These are phyloP conservation scores for Rhimphoctona megacephalus DNA, from an alignment of 2,888 invertebrate genomes.

Conservation along the genomic window DNA sequence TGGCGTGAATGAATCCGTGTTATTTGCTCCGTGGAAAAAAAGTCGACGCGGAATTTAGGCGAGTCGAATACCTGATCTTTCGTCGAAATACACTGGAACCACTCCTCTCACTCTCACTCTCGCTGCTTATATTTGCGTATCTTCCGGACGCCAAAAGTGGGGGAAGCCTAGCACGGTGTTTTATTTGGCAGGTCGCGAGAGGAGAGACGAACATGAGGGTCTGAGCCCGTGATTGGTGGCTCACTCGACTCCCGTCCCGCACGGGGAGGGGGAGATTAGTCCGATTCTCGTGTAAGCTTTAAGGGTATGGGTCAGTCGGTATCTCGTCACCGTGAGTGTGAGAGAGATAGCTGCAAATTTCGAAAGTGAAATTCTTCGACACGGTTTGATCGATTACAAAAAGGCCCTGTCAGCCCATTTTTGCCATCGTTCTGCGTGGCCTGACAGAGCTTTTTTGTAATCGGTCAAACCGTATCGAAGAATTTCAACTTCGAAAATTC, in stretches of 20 bases:
- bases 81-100: neutral
- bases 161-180: neutral
- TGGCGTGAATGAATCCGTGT: neutral
- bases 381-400: too few relatives aligned
- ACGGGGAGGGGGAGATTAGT: neutral
- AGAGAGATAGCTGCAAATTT: too few relatives aligned
- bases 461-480: too few relatives aligned
- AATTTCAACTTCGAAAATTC: too few relatives aligned
- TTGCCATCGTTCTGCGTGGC: too few relatives aligned
- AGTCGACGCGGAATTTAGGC: neutral
- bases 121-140: neutral
- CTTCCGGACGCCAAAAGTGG: neutral
- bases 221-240: neutral
- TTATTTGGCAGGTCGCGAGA: neutral
- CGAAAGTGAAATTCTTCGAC: too few relatives aligned
- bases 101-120: conserved; percentile 6
- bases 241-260: neutral
- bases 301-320: too few relatives aligned
- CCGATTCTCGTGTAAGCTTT: neutral
- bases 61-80: neutral
- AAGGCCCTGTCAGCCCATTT: too few relatives aligned
- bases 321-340: too few relatives aligned
- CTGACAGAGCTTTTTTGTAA: too few relatives aligned
- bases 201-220: neutral
- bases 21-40: neutral